phyloP scores from a whole-genome alignment of 2,888 invertebrate species.

The Chouioia cunea region DNA sequence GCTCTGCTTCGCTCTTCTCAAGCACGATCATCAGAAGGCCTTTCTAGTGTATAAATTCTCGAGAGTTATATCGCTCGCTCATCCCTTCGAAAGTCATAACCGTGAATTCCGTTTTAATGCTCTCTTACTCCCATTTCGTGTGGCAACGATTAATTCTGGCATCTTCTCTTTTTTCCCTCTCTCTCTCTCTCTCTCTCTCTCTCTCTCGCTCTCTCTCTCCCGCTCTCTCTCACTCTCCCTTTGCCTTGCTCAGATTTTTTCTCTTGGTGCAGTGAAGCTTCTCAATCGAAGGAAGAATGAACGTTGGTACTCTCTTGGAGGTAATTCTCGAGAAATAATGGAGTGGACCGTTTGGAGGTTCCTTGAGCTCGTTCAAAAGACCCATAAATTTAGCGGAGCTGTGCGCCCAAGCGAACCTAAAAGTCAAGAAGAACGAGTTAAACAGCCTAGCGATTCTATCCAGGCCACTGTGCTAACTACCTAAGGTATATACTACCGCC shows the following conservation, averaged over 20 bases:
- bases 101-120: slow-evolving; percentile 32
- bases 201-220: background rate
- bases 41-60: no score
- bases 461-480: slow-evolving; percentile 57
- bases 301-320: slow-evolving; percentile 49
- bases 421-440: slow-evolving; percentile 51
- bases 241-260: background rate
- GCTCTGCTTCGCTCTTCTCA: background rate
- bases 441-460: slow-evolving; percentile 62
- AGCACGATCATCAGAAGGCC: no score
- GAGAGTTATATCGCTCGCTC: slow-evolving; percentile 12
- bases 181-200: no score
- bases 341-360: slow-evolving; percentile 53
- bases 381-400: slow-evolving; percentile 58
- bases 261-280: background rate
- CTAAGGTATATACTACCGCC: background rate
- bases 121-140: background rate
- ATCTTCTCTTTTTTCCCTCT: background rate
- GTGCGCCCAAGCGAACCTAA: slow-evolving; percentile 29
- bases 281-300: background rate
- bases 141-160: slow-evolving; percentile 16
- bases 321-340: slow-evolving; percentile 60
- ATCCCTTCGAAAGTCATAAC: slow-evolving; percentile 27
- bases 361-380: slow-evolving; percentile 61
- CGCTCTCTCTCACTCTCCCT: slow-evolving; percentile 1